Evolutionary conservation across 2,113 vertebrate species (phyloP).

Genomic region (Neotoma lepida): DNA sequence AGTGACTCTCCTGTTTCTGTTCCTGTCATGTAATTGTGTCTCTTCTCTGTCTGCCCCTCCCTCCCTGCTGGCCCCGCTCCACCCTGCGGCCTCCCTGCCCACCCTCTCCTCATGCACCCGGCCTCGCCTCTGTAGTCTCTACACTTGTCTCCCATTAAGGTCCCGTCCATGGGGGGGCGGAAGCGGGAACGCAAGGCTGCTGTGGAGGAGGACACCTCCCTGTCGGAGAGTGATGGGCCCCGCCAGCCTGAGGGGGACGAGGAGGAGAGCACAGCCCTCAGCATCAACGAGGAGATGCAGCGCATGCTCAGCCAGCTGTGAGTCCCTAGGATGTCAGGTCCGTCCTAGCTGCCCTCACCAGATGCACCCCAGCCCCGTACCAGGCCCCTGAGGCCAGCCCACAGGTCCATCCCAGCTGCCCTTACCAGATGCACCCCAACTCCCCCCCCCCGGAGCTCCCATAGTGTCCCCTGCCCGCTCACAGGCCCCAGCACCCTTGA

Average conservation of each 20-base stretch:
- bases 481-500: constrained; percentile 58
- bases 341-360: not conserved
- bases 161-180: constrained; percentile 88
- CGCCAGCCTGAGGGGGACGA: constrained; percentile 85
- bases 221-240: constrained; percentile 86
- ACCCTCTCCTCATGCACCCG: constrained; percentile 80
- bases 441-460: not conserved
- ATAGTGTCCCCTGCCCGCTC: not conserved
- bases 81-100: constrained; percentile 12
- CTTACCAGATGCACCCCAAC: not conserved
- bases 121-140: constrained; percentile 89
- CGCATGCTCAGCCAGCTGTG: constrained; percentile 98
- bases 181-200: constrained; percentile 88
- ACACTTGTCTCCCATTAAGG: constrained; percentile 91
- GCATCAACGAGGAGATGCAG: constrained; percentile 99
- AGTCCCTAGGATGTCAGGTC: constrained; percentile 78
- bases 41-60: constrained; percentile 53
- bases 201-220: constrained; percentile 88
- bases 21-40: constrained; percentile 63
- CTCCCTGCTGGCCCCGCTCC: constrained; percentile 8
- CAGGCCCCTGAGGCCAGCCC: not conserved
- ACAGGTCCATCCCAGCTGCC: not conserved
- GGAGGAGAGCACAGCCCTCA: constrained; percentile 88
- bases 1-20: constrained; percentile 35
- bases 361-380: too few relatives aligned